Evolutionary conservation across 2,797 vertebrate species (phyloP).

Genomic region (Echiichthys vipera): DNA sequence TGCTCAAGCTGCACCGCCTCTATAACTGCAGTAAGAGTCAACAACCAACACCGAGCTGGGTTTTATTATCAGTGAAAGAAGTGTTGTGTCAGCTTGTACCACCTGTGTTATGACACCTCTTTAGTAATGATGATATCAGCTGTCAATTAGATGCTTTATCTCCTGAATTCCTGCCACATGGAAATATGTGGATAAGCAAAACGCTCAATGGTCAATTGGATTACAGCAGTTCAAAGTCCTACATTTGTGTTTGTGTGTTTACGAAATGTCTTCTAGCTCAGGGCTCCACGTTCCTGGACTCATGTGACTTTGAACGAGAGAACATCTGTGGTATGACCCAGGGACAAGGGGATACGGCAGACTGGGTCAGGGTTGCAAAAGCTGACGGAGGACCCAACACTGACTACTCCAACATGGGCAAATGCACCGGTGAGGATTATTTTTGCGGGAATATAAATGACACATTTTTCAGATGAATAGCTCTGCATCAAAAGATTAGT

Average conservation of each 20-base stretch:
- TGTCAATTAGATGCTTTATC: background rate
- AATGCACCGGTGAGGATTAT: slow-evolving; percentile 86
- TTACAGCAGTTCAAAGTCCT: slow-evolving; percentile 62
- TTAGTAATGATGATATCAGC: background rate
- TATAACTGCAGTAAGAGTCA: slow-evolving; percentile 91
- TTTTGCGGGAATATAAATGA: background rate
- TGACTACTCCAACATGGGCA: slow-evolving; percentile 90
- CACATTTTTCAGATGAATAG: background rate
- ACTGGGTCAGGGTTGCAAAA: slow-evolving; percentile 83
- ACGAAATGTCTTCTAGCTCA: slow-evolving; percentile 57
- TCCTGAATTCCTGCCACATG: background rate
- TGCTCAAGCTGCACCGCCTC: slow-evolving; percentile 89
- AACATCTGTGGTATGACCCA: slow-evolving; percentile 96
- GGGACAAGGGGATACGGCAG: slow-evolving; percentile 77
- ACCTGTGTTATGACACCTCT: background rate
- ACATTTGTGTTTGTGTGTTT: slow-evolving; percentile 3
- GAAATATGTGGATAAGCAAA: background rate
- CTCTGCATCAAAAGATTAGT: background rate
- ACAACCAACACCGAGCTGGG: background rate
- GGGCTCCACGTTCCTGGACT: slow-evolving; percentile 91
- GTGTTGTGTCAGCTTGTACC: background rate
- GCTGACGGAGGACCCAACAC: slow-evolving; percentile 81
- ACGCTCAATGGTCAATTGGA: background rate
- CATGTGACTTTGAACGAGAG: slow-evolving; percentile 92
- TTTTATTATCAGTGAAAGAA: background rate